These are phyloP conservation scores for Rhinogobio ventralis DNA, from an alignment of 2,797 vertebrate species.

Conservation along the genomic window DNA sequence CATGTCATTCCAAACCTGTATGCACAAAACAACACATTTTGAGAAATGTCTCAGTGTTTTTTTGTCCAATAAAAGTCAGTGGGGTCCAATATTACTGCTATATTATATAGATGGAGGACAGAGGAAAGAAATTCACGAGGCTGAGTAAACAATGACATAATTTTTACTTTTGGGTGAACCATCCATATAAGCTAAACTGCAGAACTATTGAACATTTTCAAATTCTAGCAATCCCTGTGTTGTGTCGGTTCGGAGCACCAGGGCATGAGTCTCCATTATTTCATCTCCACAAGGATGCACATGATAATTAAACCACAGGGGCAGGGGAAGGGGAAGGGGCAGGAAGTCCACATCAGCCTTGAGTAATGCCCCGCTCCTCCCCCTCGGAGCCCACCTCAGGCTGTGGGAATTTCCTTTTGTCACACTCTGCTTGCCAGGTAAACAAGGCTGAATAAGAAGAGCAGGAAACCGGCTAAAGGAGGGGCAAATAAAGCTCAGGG, in stretches of 20 bases:
- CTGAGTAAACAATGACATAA: background rate
- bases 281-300: conserved; percentile 88
- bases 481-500: conserved; percentile 81
- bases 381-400: conserved; percentile 73
- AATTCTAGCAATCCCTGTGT: conserved; percentile 27
- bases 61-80: background rate
- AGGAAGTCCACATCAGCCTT: conserved; percentile 83
- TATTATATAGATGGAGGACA: background rate
- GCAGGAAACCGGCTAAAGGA: conserved; percentile 72
- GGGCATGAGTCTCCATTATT: conserved; percentile 83
- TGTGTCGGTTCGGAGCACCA: conserved; percentile 71
- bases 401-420: conserved; percentile 91
- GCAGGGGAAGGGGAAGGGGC: conserved; percentile 84
- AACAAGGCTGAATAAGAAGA: conserved; percentile 84
- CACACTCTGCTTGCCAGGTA: conserved; percentile 92
- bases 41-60: background rate
- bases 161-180: background rate
- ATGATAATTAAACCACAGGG: conserved; percentile 89
- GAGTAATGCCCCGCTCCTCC: conserved; percentile 77
- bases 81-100: background rate
- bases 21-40: background rate
- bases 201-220: background rate
- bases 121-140: background rate
- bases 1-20: background rate
- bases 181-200: background rate